Evolutionary conservation across 2,888 invertebrate species (phyloP).

Genomic region (Drosophila testacea): DNA sequence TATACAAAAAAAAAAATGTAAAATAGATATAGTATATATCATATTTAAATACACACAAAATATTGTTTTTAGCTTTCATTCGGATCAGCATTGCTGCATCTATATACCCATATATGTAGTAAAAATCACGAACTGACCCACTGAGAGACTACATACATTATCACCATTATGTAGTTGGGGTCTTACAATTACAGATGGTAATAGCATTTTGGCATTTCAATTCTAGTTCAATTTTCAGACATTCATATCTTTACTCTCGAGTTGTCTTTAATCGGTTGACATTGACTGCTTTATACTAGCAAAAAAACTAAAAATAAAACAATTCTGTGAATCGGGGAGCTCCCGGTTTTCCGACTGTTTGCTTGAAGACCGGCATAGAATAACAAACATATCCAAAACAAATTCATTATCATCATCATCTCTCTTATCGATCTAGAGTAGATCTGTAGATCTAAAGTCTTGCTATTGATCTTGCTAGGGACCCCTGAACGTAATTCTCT

Average conservation of each 20-base stretch:
- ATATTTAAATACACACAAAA: conserved; percentile 45
- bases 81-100: conserved; percentile 29
- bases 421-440: conserved; percentile 17
- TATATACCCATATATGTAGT: conserved; percentile 11
- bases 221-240: conserved; percentile 44
- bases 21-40: conserved; percentile 30
- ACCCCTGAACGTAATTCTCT: conserved; percentile 29
- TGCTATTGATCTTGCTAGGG: conserved; percentile 22
- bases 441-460: conserved; percentile 21
- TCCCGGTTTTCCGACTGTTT: neutral
- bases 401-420: conserved; percentile 3
- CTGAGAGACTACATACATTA: conserved; percentile 43
- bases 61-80: conserved; percentile 35
- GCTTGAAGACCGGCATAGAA: neutral
- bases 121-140: conserved; percentile 52
- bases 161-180: conserved; percentile 42
- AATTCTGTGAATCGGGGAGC: neutral
- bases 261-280: conserved; percentile 33
- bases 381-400: neutral
- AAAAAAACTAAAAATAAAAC: neutral
- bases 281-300: conserved; percentile 16
- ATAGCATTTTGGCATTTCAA: conserved; percentile 58
- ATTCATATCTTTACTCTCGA: conserved; percentile 23
- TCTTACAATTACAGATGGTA: conserved; percentile 47
- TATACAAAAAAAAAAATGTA: conserved; percentile 28